Evolutionary conservation across 2,797 vertebrate genomes (phyloP), one percentile per base, ranked within the genome.

Genomic region (Miichthys miiuy): DNA sequence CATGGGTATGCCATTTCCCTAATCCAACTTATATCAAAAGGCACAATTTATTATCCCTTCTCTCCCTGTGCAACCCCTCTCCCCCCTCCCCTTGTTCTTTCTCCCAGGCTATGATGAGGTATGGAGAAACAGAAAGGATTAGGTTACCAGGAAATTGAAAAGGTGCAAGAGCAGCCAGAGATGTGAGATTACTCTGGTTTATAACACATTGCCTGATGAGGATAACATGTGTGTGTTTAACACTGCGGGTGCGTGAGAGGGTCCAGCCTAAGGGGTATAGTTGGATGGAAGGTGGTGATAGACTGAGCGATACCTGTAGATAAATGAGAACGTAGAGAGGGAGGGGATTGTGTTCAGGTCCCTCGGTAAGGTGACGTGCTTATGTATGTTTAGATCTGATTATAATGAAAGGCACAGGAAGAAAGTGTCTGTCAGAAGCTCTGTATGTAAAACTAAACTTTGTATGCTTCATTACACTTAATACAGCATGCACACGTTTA

Each of bases 61-160:
- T 51, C 65, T 46, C 63, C 47, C 38, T 23, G 50, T 1, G 1
- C 55, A 3, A 23, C 51, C 13, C 52, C 23, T 14, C 14, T 56
- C 67, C n/a, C 18, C 2, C 30, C 48, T 3, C 51, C 61, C 12
- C 57, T 8, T 14, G 21, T 52, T 23, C 69, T 77, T 85, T 72
- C 88, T 89, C 87, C 56, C 75, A 25, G 87, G 83, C 84, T 70
- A 67, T 84, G 82, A 86, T 90, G 92, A 89, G 91, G 88, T 91
- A 89, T 68, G 48, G 72, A 81, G 87, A 88, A 87, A 91, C 81
- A 92, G 85, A 74, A 65, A 70, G 92, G 88, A 92, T 94, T 88
- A 88, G 44, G 80, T 95, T 95, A 88, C 92, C 89, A 93, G 94
- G 93, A 95, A 95, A 95, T 93, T 94, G 92, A 94, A 94, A 94